A percentile compares a stretch with the other conserved stretches of the same genome.
Evolutionary conservation across 1,140 invertebrate genomes (phyloP).

Genomic region (Ganaspis sp.): DNA sequence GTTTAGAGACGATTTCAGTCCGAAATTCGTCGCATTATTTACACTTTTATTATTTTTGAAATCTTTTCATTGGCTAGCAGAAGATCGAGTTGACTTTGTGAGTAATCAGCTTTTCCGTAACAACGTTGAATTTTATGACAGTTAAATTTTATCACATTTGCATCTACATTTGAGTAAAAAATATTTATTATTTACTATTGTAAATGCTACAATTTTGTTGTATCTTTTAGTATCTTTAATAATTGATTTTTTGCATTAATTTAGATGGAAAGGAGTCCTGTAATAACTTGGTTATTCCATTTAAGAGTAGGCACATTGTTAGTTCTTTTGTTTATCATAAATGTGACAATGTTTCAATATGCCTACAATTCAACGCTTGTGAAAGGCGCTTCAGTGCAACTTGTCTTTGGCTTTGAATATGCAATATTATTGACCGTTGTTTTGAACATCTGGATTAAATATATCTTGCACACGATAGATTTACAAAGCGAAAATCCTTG

Average conservation of each 20-base stretch:
- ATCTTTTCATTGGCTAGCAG: constrained; percentile 99
- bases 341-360: constrained; percentile 93
- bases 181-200: constrained; percentile 13
- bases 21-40: constrained; percentile 98
- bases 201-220: constrained; percentile 6
- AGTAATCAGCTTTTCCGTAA: no score
- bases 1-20: constrained; percentile 99
- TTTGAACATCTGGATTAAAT: constrained; percentile 96
- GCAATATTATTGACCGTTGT: constrained; percentile 97
- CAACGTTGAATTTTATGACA: neutral
- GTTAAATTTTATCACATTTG: constrained; percentile 25
- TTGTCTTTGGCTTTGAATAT: constrained; percentile 99
- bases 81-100: constrained; percentile 99
- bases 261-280: constrained; percentile 98
- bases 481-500: constrained; percentile 97
- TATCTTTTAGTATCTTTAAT: constrained; percentile 31
- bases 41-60: constrained; percentile 98
- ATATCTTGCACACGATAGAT: constrained; percentile 95
- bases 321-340: constrained; percentile 86
- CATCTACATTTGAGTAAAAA: constrained; percentile 1
- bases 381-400: constrained; percentile 97
- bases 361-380: constrained; percentile 96
- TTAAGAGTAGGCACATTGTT: constrained; percentile 92
- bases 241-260: constrained; percentile 67
- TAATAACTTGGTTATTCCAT: constrained; percentile 97